A percentile compares a stretch with the other conserved stretches of the same genome.
These are phyloP conservation scores for Latrodectus geometricus DNA, from an alignment of 1,140 invertebrate genomes.

Conservation along the genomic window DNA sequence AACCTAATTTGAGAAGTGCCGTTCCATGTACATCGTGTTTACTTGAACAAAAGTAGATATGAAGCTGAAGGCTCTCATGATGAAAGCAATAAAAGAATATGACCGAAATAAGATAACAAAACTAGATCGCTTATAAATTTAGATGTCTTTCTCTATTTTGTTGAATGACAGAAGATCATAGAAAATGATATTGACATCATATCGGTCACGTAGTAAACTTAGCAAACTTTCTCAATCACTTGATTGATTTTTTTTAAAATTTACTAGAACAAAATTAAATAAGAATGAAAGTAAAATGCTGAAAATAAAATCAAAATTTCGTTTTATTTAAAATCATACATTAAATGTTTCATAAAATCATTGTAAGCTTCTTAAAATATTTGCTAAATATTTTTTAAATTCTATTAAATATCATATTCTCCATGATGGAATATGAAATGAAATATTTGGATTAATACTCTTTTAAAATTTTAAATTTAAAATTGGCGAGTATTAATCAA, in stretches of 20 bases:
- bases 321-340: too few species aligned
- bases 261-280: too few species aligned
- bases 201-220: conserved; percentile 19
- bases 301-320: too few species aligned
- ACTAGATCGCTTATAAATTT: conserved; percentile 7
- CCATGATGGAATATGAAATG: too few species aligned
- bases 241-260: not conserved
- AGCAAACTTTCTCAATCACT: conserved; percentile 15
- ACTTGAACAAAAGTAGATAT: not conserved
- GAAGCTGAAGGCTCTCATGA: not conserved
- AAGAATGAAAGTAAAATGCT: too few species aligned
- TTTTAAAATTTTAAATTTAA: too few species aligned
- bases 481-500: too few species aligned
- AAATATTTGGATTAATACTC: too few species aligned
- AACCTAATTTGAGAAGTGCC: not conserved
- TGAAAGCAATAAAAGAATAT: not conserved
- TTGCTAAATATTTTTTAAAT: too few species aligned
- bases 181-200: conserved; percentile 8
- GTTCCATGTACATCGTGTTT: not conserved
- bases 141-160: conserved; percentile 14
- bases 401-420: too few species aligned
- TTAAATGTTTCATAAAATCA: too few species aligned
- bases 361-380: too few species aligned
- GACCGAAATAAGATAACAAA: not conserved
- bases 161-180: conserved; percentile 37